Conservation (phyloP, 2,797 vertebrate genomes). For the Amblyopsis hoosieri region DNA sequence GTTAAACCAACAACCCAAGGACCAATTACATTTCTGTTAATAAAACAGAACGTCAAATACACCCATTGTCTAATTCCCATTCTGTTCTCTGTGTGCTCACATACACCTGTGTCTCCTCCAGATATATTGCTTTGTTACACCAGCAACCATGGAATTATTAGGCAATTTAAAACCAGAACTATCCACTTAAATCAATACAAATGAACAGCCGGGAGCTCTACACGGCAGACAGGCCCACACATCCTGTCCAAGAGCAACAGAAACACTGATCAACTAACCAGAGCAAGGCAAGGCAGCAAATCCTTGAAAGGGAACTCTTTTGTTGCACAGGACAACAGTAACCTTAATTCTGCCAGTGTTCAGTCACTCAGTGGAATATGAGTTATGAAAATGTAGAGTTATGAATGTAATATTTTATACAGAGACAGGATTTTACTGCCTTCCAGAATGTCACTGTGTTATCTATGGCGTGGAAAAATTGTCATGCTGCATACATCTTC, state of each 20-base stretch:
- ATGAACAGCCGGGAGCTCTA: too few relatives aligned
- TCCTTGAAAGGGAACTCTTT: not conserved
- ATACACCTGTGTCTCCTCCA: slow-evolving; percentile 3
- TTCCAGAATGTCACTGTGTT: slow-evolving; percentile 5
- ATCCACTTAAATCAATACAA: too few relatives aligned
- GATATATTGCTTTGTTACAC: not conserved
- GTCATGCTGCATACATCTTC: slow-evolving; percentile 3
- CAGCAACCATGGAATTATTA: too few relatives aligned
- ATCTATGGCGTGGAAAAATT: not conserved
- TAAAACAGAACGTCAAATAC: slow-evolving; percentile 9
- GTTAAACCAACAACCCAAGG: slow-evolving; percentile 50
- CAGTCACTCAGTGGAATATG: not conserved
- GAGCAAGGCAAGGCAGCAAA: not conserved
- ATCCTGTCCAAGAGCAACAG: too few relatives aligned
- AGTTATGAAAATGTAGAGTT: not conserved
- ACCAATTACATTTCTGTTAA: slow-evolving; percentile 26
- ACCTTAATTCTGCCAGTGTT: not conserved
- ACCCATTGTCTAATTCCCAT: not conserved
- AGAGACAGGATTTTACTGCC: not conserved
- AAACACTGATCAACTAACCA: too few relatives aligned
- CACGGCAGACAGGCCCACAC: too few relatives aligned
- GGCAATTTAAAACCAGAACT: too few relatives aligned
- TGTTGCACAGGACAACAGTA: not conserved
- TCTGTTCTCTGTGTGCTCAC: not conserved
- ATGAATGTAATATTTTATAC: not conserved